These are phyloP conservation scores for Bombus soroeensis DNA, from an alignment of 1,140 invertebrate genomes.

Conservation along the genomic window DNA sequence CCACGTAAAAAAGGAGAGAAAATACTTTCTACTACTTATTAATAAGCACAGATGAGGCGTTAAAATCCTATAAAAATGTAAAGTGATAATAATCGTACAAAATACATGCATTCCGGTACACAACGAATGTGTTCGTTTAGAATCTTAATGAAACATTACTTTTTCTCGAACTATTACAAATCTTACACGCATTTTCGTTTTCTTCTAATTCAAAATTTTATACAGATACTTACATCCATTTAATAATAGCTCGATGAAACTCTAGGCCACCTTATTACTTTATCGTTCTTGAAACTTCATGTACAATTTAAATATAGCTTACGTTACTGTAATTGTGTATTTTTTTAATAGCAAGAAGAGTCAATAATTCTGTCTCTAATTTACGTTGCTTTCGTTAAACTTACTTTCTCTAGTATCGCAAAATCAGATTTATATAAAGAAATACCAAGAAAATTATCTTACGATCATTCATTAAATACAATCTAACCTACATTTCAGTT, in stretches of 20 bases:
- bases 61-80: slow-evolving; percentile 47
- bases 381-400: neutral
- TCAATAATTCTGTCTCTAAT: neutral
- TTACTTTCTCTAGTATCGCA: neutral
- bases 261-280: neutral
- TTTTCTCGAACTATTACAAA: slow-evolving; percentile 30
- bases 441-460: neutral
- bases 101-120: slow-evolving; percentile 7
- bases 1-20: slow-evolving; percentile 52
- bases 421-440: neutral
- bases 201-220: slow-evolving; percentile 37
- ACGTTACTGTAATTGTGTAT: slow-evolving; percentile 4
- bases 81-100: slow-evolving; percentile 34
- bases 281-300: slow-evolving; percentile 7
- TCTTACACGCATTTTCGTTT: slow-evolving; percentile 17
- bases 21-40: slow-evolving; percentile 51
- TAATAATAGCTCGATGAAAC: slow-evolving; percentile 30
- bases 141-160: slow-evolving; percentile 24
- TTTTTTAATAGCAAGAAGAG: neutral
- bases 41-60: slow-evolving; percentile 64
- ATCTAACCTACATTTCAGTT: neutral
- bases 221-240: slow-evolving; percentile 46
- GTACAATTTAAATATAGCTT: slow-evolving; percentile 44
- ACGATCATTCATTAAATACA: neutral
- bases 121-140: neutral